These are phyloP conservation scores for Prorops nasuta DNA, from an alignment of 1,140 invertebrate species.

Conservation along the genomic window DNA sequence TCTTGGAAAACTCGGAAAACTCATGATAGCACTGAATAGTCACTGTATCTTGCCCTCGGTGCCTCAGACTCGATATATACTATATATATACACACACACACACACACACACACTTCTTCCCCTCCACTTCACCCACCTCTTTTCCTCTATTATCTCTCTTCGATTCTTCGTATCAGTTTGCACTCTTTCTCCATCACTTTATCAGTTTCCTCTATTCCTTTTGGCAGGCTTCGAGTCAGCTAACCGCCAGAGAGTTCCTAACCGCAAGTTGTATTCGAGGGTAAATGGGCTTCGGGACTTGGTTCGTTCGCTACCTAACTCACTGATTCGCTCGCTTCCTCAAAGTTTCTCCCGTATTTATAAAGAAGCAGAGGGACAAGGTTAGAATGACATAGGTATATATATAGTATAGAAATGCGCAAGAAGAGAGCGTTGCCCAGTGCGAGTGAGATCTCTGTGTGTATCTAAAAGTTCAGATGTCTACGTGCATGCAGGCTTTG, in stretches of 20 bases:
- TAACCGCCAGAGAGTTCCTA: conserved; percentile 30
- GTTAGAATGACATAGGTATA: too few species aligned
- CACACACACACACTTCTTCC: neutral
- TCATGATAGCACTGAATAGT: conserved; percentile 46
- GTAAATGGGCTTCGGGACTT: conserved; percentile 31
- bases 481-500: too few species aligned
- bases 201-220: conserved; percentile 16
- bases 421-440: too few species aligned
- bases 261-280: conserved; percentile 36
- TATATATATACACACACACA: too few species aligned
- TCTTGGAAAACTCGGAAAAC: conserved; percentile 48
- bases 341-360: conserved; percentile 20
- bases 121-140: conserved; percentile 7
- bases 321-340: conserved; percentile 7
- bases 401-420: too few species aligned
- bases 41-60: too few species aligned
- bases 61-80: too few species aligned
- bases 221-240: conserved; percentile 14
- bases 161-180: too few species aligned
- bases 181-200: conserved; percentile 13
- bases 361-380: conserved; percentile 10
- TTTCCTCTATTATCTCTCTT: conserved; percentile 14
- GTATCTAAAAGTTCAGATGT: too few species aligned
- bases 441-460: too few species aligned
- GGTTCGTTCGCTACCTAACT: too few species aligned